Evolutionary conservation across 2,888 invertebrate species (phyloP), one percentile per base, ranked within the genome.

Genomic region (Xanthia icteritia): DNA sequence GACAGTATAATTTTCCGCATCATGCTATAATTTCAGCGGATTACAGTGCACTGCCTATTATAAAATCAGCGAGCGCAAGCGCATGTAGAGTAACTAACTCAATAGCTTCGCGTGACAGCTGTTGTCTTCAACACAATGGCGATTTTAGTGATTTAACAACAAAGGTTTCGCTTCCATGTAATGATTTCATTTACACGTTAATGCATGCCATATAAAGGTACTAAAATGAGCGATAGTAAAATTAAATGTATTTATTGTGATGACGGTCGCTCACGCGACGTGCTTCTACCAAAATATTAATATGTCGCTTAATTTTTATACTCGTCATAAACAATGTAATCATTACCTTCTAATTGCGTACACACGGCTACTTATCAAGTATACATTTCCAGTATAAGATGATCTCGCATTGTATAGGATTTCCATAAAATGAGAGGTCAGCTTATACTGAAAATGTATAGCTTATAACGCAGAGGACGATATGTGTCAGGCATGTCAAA

Each of bases 141-240:
- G 86, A 88, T 87, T 90, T 89, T 89, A 89, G 89, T 91, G 88
- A 91, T 88, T 85, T 86, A 90, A 90, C 89, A 82, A 88, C 88
- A 87, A 88, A 88, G 87, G 86, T 88, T 88, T 89, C 85, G 86
- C 91, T 92, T 92, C 89, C 89, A 88, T 86, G 88, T 91, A 91
- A 91, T 90, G 88, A 91, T 91, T 92, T 90, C 79, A 94, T 93
- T 93, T 91, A 91, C 90, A 91, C 90, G 80, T 90, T 90, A 90
- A 91, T 90, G 85, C 85, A 88, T 85, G 84, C 76, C 76, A 87
- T 84, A 86, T 82, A 74, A 84, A 86, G 85, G 82, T 76, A 89
- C 82, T 89, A 88, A 91, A 89, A 90, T 84, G 84, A 89, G 76
- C 82, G 76, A 84, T 89, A 88, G 88, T 90, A 91, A 89, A 91